phyloP scores from a whole-genome alignment of 2,888 invertebrate genomes.

The Timema cristinae region DNA sequence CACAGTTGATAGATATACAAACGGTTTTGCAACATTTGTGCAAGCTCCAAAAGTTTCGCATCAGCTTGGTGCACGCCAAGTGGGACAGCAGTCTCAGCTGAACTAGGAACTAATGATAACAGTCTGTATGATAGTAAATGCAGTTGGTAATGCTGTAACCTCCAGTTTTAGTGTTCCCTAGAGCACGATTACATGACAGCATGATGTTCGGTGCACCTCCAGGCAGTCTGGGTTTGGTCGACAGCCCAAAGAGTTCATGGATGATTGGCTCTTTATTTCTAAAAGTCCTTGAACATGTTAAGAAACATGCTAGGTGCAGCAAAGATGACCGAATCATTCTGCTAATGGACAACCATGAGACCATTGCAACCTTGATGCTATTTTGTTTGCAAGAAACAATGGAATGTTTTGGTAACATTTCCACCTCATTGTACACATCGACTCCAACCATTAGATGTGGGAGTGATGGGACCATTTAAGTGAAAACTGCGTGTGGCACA shows the following conservation, averaged over 20 bases:
- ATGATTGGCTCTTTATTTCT: background rate
- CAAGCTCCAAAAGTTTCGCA: background rate
- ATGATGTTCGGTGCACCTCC: conserved; percentile 6
- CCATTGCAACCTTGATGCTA: background rate
- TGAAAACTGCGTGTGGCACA: too few species aligned
- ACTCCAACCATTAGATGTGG: too few species aligned
- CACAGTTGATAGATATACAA: background rate
- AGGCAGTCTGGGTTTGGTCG: background rate
- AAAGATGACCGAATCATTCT: background rate
- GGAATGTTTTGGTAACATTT: too few species aligned
- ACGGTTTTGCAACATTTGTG: background rate
- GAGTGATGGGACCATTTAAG: too few species aligned
- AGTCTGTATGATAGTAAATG: background rate
- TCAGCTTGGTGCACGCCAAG: background rate
- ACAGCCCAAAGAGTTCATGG: conserved; percentile 7
- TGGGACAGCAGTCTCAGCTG: conserved; percentile 3
- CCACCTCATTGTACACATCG: too few species aligned
- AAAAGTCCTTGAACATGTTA: background rate
- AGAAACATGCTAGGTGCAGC: background rate
- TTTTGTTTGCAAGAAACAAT: too few species aligned
- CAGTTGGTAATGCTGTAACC: background rate
- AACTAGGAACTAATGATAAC: background rate
- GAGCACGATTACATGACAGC: background rate
- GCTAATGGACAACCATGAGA: background rate
- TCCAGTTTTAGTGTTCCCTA: background rate